These are phyloP conservation scores for Tipula unca DNA, from an alignment of 2,888 invertebrate genomes.

Conservation along the genomic window DNA sequence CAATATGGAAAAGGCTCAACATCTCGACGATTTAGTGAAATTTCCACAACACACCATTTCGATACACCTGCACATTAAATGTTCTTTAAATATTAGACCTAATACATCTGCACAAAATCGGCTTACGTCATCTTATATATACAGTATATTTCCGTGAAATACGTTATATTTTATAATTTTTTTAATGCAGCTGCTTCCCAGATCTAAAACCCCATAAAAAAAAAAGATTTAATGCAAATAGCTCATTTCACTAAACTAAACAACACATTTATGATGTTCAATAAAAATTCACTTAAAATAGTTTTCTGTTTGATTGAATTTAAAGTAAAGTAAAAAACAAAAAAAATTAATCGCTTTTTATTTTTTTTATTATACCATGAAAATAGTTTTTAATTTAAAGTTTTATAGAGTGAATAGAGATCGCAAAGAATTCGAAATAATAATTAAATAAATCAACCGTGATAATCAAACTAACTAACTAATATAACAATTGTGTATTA, in stretches of 20 bases:
- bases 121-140: neutral
- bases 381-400: conserved; percentile 2
- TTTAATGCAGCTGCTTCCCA: neutral
- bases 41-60: too few relatives aligned
- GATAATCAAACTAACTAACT: conserved; percentile 8
- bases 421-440: neutral
- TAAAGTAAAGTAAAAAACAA: neutral
- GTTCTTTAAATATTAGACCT: neutral
- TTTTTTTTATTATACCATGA: neutral
- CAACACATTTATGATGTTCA: conserved; percentile 8
- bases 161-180: neutral
- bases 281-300: conserved; percentile 8
- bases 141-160: neutral
- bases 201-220: neutral
- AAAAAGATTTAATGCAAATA: neutral
- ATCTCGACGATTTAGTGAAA: neutral
- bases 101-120: neutral
- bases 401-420: neutral
- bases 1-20: neutral
- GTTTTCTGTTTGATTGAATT: conserved; percentile 14
- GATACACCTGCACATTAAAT: neutral
- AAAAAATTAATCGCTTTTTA: neutral
- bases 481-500: conserved; percentile 8
- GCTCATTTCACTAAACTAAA: neutral
- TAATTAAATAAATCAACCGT: neutral